Evolutionary conservation across 2,797 vertebrate genomes (phyloP).

Genomic region (Arnoldichthys spilopterus): DNA sequence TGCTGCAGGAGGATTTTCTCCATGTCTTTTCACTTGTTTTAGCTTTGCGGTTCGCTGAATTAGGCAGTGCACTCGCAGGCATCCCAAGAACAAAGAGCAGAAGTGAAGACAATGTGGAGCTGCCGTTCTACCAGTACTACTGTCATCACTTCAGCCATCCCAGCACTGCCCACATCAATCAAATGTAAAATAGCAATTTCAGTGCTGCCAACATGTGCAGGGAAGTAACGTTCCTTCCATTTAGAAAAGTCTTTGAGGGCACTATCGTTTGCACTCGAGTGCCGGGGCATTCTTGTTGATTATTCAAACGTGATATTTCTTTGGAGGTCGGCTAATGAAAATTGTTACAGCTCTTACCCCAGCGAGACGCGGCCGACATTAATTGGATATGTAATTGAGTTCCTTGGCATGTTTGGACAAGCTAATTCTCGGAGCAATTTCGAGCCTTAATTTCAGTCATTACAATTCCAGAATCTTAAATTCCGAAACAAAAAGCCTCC

Average conservation of each 20-base stretch:
- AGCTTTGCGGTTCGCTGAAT: conserved; percentile 13
- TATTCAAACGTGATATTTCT: conserved; percentile 71
- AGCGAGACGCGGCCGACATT: conserved; percentile 66
- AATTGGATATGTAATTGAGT: conserved; percentile 81
- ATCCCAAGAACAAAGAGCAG: background rate
- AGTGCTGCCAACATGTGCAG: conserved; percentile 9
- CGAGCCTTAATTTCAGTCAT: conserved; percentile 70
- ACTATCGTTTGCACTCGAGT: conserved; percentile 24
- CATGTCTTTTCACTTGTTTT: conserved; percentile 36
- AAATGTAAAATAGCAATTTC: conserved; percentile 27
- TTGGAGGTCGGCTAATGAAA: conserved; percentile 74
- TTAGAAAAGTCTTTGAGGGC: conserved; percentile 34
- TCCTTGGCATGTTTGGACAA: conserved; percentile 79
- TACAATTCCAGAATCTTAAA: conserved; percentile 55
- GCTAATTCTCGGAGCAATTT: conserved; percentile 76
- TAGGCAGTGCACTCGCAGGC: background rate
- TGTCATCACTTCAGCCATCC: conserved; percentile 18
- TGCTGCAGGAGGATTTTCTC: conserved; percentile 5
- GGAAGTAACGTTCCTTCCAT: background rate
- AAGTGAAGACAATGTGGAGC: background rate
- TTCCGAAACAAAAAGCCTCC: conserved; percentile 50
- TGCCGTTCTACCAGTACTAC: conserved; percentile 15
- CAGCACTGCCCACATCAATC: conserved; percentile 18
- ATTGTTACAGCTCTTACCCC: conserved; percentile 69
- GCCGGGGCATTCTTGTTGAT: conserved; percentile 49